Evolutionary conservation across 2,113 vertebrate genomes (phyloP).

Genomic region (Ranitomeya variabilis): DNA sequence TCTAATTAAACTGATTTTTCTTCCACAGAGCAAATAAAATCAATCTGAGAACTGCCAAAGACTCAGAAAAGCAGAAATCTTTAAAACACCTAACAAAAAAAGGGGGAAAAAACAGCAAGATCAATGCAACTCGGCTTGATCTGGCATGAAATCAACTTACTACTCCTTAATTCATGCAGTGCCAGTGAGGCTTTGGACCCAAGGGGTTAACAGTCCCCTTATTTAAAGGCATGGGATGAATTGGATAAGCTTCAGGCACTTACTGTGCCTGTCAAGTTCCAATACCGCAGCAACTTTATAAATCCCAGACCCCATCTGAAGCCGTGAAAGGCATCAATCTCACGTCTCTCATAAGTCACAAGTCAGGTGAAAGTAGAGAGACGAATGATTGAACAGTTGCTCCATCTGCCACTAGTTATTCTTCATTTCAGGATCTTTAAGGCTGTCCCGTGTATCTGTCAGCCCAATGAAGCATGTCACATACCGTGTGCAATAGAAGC

Average conservation of each 20-base stretch:
- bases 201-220: slow-evolving; percentile 3
- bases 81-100: slow-evolving; percentile 3
- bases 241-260: slow-evolving; percentile 38
- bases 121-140: neutral
- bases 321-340: slow-evolving; percentile 35
- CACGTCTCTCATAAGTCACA: slow-evolving; percentile 3
- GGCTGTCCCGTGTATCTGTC: slow-evolving; percentile 29
- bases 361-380: slow-evolving; percentile 23
- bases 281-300: slow-evolving; percentile 28
- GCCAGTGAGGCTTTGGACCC: neutral
- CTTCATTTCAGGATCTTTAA: slow-evolving; percentile 48
- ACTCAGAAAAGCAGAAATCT: slow-evolving; percentile 19
- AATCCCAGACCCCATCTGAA: slow-evolving; percentile 19
- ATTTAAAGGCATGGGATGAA: slow-evolving; percentile 10
- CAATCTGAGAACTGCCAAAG: slow-evolving; percentile 31
- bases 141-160: slow-evolving; percentile 19
- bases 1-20: slow-evolving; percentile 50
- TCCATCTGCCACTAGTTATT: slow-evolving; percentile 40
- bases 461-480: slow-evolving; percentile 31
- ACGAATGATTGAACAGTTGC: slow-evolving; percentile 36
- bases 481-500: neutral
- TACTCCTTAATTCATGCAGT: slow-evolving; percentile 7
- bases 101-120: neutral
- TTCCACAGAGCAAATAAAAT: slow-evolving; percentile 43
- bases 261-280: slow-evolving; percentile 40